A percentile compares a stretch with the other conserved stretches of the same genome.
Conservation (phyloP, 1,140 invertebrate genomes). For the Scylla paramamosain region DNA sequence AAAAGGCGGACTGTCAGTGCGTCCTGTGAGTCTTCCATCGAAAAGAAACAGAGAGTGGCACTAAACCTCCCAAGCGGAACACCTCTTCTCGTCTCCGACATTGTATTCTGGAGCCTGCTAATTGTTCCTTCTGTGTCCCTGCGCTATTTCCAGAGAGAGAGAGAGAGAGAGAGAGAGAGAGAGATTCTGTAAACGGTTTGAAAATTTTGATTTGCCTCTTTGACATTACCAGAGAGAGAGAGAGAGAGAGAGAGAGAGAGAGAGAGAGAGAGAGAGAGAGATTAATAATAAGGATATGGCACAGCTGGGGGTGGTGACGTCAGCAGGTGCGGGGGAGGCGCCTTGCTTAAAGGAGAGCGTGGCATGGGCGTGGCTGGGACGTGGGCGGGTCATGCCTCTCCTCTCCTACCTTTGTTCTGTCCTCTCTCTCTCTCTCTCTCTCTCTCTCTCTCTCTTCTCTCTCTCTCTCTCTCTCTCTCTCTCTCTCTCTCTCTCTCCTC, state of each 20-base stretch:
- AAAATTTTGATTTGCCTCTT: no score
- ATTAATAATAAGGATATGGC: background rate
- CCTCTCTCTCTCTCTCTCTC: background rate
- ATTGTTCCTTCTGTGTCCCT: background rate
- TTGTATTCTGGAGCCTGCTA: background rate
- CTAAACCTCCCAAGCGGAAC: background rate
- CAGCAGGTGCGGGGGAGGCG: background rate
- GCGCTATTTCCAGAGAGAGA: background rate
- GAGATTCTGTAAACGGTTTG: no score
- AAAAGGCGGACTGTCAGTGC: background rate
- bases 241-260: background rate
- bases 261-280: background rate
- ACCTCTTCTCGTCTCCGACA: background rate
- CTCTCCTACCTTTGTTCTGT: slow-evolving; percentile 40
- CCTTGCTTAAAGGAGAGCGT: background rate
- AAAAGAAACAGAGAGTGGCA: background rate
- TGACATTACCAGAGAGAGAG: background rate
- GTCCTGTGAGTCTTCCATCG: background rate
- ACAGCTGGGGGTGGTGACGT: background rate
- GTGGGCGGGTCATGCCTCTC: background rate
- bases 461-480: slow-evolving; percentile 39
- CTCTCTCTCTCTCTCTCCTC: slow-evolving; percentile 25
- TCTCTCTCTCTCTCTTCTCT: slow-evolving; percentile 33
- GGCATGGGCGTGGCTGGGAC: background rate
- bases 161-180: background rate